Evolutionary conservation across 1,140 invertebrate genomes (phyloP).

Genomic region (Ephestia elutella): DNA sequence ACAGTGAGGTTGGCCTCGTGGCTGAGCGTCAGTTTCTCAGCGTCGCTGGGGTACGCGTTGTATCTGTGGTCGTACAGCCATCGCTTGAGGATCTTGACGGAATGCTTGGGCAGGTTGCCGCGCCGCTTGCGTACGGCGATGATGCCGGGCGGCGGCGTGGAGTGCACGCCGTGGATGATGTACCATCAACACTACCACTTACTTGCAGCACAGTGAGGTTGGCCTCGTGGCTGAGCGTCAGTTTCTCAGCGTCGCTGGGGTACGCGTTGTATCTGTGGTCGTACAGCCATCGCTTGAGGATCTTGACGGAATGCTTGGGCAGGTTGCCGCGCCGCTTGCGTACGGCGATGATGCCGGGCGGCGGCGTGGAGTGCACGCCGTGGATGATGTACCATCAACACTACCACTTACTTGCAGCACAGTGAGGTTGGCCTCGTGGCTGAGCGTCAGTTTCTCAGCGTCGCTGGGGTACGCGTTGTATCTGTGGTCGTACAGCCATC

Average conservation of each 20-base stretch:
- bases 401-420: conserved; percentile 78
- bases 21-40: conserved; percentile 89
- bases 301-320: conserved; percentile 93
- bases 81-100: conserved; percentile 90
- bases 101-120: conserved; percentile 94
- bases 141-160: conserved; percentile 48
- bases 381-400: conserved; percentile 20
- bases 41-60: conserved; percentile 95
- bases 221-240: conserved; percentile 87
- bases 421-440: conserved; percentile 90
- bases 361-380: conserved; percentile 44
- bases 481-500: conserved; percentile 94
- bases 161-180: conserved; percentile 39
- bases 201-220: conserved; percentile 86
- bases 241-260: conserved; percentile 93
- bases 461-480: conserved; percentile 97
- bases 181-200: too few species aligned
- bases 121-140: conserved; percentile 86
- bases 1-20: conserved; percentile 91
- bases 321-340: conserved; percentile 93
- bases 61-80: conserved; percentile 96
- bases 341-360: conserved; percentile 72
- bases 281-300: conserved; percentile 93
- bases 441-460: conserved; percentile 88
- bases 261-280: conserved; percentile 96